Evolutionary conservation across 1,140 invertebrate genomes (phyloP).

Genomic region (Trissolcus basalis): DNA sequence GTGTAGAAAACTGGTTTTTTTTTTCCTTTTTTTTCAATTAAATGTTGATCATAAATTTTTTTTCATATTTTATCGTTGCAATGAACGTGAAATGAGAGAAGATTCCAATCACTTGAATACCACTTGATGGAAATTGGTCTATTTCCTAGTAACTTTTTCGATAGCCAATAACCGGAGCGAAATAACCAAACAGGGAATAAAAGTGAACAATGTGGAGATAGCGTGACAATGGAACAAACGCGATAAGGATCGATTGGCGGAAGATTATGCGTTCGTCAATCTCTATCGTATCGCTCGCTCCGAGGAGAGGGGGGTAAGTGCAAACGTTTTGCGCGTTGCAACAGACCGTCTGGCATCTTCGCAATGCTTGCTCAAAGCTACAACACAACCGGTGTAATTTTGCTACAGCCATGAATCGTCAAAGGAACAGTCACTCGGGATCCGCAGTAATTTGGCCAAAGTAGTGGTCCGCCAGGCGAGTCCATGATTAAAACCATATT

Average conservation of each 20-base stretch:
- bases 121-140: conserved; percentile 3
- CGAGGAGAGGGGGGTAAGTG: neutral
- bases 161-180: conserved; percentile 9
- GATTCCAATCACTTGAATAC: too few relatives aligned
- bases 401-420: conserved; percentile 20
- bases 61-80: neutral
- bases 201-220: conserved; percentile 9
- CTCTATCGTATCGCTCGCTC: conserved; percentile 8
- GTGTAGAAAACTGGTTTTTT: too few relatives aligned
- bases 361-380: conserved; percentile 21
- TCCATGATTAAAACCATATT: neutral
- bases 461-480: conserved; percentile 6
- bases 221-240: conserved; percentile 20
- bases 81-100: too few relatives aligned
- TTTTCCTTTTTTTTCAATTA: too few relatives aligned
- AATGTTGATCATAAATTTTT: neutral
- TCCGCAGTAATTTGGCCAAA: conserved; percentile 14
- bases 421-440: conserved; percentile 21
- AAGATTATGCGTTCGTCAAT: conserved; percentile 33
- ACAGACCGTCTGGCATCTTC: conserved; percentile 18
- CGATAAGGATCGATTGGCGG: conserved; percentile 27
- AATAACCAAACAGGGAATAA: conserved; percentile 11
- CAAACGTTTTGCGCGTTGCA: conserved; percentile 13
- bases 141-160: conserved; percentile 20
- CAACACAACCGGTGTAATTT: conserved; percentile 11